phyloP scores from a whole-genome alignment of 2,888 invertebrate genomes.

The Bursaphelenchus okinawaensis region DNA sequence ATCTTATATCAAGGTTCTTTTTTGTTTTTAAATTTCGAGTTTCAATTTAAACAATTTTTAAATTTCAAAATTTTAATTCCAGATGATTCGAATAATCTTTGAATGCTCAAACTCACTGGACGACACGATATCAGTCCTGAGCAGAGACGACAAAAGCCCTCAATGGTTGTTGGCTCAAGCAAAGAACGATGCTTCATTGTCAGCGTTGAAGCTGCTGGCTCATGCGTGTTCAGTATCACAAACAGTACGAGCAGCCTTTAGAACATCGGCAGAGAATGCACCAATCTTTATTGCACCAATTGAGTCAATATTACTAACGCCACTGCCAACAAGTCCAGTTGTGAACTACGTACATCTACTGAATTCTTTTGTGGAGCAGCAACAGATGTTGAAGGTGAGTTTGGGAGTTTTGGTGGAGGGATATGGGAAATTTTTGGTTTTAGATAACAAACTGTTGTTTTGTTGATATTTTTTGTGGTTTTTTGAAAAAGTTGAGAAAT shows the following conservation, averaged over 20 bases:
- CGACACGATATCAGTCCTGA: background rate
- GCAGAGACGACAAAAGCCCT: background rate
- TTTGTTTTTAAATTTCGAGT: too few species aligned
- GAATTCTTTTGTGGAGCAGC: conserved; percentile 16
- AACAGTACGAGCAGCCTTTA: background rate
- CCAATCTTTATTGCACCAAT: conserved; percentile 36
- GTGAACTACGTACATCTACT: conserved; percentile 25
- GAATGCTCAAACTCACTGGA: conserved; percentile 28
- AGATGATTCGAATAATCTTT: conserved; percentile 37
- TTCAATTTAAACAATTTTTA: background rate
- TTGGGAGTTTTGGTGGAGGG: too few species aligned
- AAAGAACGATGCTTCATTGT: background rate
- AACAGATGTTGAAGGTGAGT: conserved; percentile 9
- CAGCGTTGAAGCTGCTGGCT: background rate
- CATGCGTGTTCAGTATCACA: background rate
- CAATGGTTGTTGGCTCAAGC: conserved; percentile 3
- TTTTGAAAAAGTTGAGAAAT: too few species aligned
- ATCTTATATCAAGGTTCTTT: too few species aligned
- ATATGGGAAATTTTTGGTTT: background rate
- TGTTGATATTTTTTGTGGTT: too few species aligned
- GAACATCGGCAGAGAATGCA: background rate
- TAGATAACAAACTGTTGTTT: background rate
- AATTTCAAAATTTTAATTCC: conserved; percentile 3
- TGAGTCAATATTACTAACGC: conserved; percentile 40
- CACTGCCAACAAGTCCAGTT: conserved; percentile 27